Conservation (phyloP, 2,888 invertebrate species). For the Lasioglossum zephyrum region DNA sequence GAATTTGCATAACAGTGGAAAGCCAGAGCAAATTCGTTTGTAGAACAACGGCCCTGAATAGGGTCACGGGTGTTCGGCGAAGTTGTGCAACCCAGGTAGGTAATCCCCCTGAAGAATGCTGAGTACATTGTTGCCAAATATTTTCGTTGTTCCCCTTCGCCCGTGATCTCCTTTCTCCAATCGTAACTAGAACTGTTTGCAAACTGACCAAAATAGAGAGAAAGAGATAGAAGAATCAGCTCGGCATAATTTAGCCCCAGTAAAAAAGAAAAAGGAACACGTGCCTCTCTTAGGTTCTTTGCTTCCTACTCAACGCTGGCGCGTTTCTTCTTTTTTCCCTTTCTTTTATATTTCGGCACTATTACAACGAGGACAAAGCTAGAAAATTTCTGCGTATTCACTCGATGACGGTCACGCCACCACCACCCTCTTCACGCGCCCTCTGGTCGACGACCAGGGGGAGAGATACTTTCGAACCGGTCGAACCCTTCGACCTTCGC, state of each 20-base stretch:
- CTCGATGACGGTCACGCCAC: constrained; percentile 36
- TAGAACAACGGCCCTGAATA: constrained; percentile 3
- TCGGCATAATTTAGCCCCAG: constrained; percentile 57
- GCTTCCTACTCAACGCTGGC: constrained; percentile 20
- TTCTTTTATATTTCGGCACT: constrained; percentile 17
- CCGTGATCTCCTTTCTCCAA: constrained; percentile 31
- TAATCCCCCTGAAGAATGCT: constrained; percentile 49
- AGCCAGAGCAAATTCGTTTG: constrained; percentile 5
- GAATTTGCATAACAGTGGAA: constrained; percentile 24
- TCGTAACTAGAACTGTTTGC: constrained; percentile 57
- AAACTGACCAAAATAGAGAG: constrained; percentile 50
- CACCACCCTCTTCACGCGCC: constrained; percentile 17
- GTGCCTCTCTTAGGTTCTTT: constrained; percentile 51
- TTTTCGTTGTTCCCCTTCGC: constrained; percentile 43
- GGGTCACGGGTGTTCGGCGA: constrained; percentile 1
- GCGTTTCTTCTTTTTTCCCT: background rate
- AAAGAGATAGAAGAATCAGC: constrained; percentile 37
- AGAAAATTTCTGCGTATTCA: constrained; percentile 53
- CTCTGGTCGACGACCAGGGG: constrained; percentile 14
- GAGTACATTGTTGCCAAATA: constrained; percentile 56
- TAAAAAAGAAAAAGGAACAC: constrained; percentile 59
- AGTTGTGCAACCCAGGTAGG: constrained; percentile 33
- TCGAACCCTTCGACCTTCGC: constrained; percentile 27
- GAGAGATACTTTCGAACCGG: constrained; percentile 21
- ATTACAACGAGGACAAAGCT: constrained; percentile 40